phyloP scores from a whole-genome alignment of 2,113 vertebrate genomes.

The Promerops cafer region DNA sequence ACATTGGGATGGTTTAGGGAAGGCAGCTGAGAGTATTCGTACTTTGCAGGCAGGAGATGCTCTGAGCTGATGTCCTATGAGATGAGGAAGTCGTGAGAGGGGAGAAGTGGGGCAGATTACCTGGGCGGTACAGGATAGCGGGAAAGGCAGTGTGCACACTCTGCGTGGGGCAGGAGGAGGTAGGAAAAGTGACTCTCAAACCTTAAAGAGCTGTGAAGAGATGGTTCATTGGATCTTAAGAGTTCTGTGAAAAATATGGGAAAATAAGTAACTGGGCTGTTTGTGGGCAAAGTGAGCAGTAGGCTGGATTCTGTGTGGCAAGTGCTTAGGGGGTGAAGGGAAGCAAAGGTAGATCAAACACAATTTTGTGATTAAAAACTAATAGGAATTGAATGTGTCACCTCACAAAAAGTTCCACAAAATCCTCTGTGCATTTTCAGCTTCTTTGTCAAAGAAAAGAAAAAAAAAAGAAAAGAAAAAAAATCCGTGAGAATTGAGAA shows the following conservation, averaged over 20 bases:
- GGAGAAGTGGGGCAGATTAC: neutral
- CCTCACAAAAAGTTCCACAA: neutral
- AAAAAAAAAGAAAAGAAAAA: neutral
- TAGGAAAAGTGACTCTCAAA: neutral
- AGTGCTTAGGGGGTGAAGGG: neutral
- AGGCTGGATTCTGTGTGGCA: neutral
- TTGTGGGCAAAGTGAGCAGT: neutral
- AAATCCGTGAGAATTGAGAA: neutral
- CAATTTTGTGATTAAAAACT: neutral
- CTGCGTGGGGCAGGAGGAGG: neutral
- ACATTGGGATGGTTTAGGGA: neutral
- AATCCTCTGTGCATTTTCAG: neutral
- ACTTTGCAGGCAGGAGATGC: neutral
- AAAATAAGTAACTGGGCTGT: neutral
- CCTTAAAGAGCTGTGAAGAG: neutral
- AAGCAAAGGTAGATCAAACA: neutral
- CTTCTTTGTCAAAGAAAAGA: neutral
- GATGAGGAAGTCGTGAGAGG: neutral
- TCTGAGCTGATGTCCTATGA: neutral
- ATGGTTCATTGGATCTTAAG: neutral
- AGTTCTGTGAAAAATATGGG: neutral
- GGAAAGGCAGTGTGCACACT: rapidly evolving
- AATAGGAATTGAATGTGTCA: neutral
- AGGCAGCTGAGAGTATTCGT: rapidly evolving
- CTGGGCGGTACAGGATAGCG: rapidly evolving